phyloP scores from a whole-genome alignment of 2,888 invertebrate genomes.

The Mongoloraphidia duomilia region DNA sequence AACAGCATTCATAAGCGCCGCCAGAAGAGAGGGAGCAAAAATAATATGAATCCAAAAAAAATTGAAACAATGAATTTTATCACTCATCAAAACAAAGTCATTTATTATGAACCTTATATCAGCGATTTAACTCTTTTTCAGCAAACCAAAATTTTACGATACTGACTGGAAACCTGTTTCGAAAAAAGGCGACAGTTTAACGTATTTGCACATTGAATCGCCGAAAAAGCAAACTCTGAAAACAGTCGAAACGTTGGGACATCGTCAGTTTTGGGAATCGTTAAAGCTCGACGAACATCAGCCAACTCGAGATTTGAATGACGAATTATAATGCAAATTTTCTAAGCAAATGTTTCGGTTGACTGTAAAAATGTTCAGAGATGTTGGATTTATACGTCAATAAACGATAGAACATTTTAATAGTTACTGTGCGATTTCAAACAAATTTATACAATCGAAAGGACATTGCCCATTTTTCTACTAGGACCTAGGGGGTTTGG shows the following conservation, averaged over 20 bases:
- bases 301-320: neutral
- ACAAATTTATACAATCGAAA: no score
- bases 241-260: constrained; percentile 32
- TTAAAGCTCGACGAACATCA: constrained; percentile 39
- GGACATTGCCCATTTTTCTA: no score
- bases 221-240: constrained; percentile 32
- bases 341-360: neutral
- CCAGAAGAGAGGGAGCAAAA: no score
- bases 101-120: no score
- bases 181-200: constrained; percentile 28
- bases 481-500: no score
- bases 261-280: constrained; percentile 39
- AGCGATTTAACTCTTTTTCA: constrained; percentile 15
- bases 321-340: neutral
- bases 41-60: no score
- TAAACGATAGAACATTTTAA: neutral
- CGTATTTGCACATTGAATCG: constrained; percentile 35
- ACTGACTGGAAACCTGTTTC: constrained; percentile 33
- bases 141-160: constrained; percentile 28
- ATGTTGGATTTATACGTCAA: neutral
- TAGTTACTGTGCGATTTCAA: neutral
- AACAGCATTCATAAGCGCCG: no score
- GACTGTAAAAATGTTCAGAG: neutral
- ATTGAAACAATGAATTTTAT: no score
- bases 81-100: no score